Evolutionary conservation across 2,888 invertebrate genomes (phyloP).

Genomic region (Pedicia rivosa): DNA sequence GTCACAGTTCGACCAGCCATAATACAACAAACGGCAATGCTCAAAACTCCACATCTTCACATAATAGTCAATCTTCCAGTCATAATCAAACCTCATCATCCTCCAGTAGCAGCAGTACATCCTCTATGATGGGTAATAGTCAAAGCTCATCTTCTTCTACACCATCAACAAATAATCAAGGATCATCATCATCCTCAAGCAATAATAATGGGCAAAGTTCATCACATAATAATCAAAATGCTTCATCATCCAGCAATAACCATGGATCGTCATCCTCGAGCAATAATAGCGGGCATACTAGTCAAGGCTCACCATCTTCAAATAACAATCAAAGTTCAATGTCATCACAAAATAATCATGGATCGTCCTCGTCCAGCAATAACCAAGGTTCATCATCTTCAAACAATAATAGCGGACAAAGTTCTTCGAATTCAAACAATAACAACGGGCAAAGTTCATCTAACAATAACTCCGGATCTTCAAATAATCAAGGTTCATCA

Average conservation of each 20-base stretch:
- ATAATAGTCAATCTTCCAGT: conserved; percentile 1
- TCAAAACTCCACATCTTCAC: no score
- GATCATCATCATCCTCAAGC: conserved; percentile 7
- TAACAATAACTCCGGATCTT: conserved; percentile 10
- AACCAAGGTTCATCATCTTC: conserved; percentile 11
- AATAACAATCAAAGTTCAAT: conserved; percentile 4
- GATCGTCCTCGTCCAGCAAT: conserved; percentile 9
- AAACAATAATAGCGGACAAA: conserved; percentile 13
- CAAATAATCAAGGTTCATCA: conserved; percentile 10
- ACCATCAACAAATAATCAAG: conserved; percentile 9
- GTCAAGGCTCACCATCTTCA: conserved; percentile 8
- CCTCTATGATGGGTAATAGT: conserved; percentile 9
- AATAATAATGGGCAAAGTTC: conserved; percentile 2
- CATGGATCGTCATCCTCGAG: conserved; percentile 5
- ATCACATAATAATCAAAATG: conserved; percentile 4
- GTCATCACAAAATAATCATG: conserved; percentile 10
- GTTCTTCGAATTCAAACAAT: conserved; percentile 12
- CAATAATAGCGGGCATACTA: neutral
- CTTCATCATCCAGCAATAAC: conserved; percentile 1
- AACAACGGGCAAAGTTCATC: conserved; percentile 6
- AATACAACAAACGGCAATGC: conserved; percentile 3
- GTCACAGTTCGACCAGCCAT: conserved; percentile 12
- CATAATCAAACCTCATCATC: conserved; percentile 5
- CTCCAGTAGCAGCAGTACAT: neutral
- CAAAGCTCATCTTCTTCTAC: conserved; percentile 10